Conservation (phyloP, 2,888 invertebrate species). For the Nebria salina region DNA sequence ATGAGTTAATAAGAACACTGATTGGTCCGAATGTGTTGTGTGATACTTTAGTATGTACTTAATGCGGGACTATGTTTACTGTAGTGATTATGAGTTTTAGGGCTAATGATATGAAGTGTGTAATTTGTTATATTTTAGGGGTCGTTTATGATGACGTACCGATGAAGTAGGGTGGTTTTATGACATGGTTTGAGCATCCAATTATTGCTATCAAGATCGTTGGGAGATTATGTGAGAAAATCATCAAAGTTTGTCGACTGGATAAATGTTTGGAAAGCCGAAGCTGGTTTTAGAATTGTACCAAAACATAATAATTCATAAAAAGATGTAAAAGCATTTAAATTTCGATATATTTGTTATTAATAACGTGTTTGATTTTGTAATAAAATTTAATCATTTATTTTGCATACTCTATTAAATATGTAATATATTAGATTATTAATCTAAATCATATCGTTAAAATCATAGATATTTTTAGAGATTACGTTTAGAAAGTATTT, state of each 20-base stretch:
- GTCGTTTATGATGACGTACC: not conserved
- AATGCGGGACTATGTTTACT: not conserved
- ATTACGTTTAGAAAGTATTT: no score
- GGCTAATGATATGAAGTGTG: not conserved
- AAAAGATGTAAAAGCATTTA: no score
- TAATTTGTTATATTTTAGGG: conserved; percentile 18
- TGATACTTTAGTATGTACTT: not conserved
- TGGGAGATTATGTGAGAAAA: not conserved
- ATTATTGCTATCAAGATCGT: conserved; percentile 15
- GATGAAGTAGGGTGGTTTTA: conserved; percentile 3
- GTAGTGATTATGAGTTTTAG: conserved; percentile 3
- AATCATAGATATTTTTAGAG: no score
- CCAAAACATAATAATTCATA: not conserved
- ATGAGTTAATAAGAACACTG: not conserved
- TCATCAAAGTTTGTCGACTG: conserved; percentile 9
- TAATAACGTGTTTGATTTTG: no score
- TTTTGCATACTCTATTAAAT: no score
- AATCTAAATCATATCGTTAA: no score
- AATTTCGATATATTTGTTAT: no score
- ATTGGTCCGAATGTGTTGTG: not conserved
- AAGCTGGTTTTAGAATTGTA: not conserved
- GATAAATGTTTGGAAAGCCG: not conserved
- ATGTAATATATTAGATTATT: no score
- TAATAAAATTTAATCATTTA: no score
- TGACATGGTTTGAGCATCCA: conserved; percentile 7